A percentile compares a stretch with the other conserved stretches of the same genome.
Conservation (phyloP, 30 jellyfish, hydroid and myxozoan species). For the Chrysaora quinquecirrha region DNA sequence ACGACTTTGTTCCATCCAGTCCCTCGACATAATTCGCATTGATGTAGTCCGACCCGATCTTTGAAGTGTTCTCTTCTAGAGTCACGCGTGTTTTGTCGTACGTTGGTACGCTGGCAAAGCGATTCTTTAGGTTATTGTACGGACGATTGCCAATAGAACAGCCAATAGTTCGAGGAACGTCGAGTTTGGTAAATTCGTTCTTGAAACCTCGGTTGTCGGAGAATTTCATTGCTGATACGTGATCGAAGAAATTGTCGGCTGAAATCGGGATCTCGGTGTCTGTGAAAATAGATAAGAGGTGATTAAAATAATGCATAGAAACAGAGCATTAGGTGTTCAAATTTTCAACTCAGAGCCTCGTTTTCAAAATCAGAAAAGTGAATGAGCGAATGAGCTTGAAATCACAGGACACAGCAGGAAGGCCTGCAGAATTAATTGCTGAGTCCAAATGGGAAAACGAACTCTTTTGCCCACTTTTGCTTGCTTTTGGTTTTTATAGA, state of each 20-base stretch:
- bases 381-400: too few species aligned
- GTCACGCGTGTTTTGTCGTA: slow-evolving; percentile 77
- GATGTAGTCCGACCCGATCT: slow-evolving; percentile 67
- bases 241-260: slow-evolving; percentile 73
- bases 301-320: not conserved
- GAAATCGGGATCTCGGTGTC: slow-evolving; percentile 84
- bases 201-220: slow-evolving; percentile 75
- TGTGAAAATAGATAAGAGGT: not conserved
- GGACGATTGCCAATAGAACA: slow-evolving; percentile 75
- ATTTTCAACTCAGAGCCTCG: not conserved
- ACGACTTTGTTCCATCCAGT: slow-evolving; percentile 49
- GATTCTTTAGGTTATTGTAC: slow-evolving; percentile 64
- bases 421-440: too few species aligned
- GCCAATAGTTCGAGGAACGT: not conserved
- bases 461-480: too few species aligned
- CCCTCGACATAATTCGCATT: slow-evolving; percentile 78
- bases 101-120: slow-evolving; percentile 66
- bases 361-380: not conserved
- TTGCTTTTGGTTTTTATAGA: too few species aligned
- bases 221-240: slow-evolving; percentile 80
- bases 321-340: not conserved
- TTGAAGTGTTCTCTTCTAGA: slow-evolving; percentile 26
- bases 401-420: too few species aligned
- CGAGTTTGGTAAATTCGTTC: slow-evolving; percentile 62
- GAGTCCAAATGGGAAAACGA: too few species aligned